Percentiles rank a stretch among this genome's conserved stretches.
These are phyloP conservation scores for Smithornis capensis DNA, from an alignment of 2,113 vertebrate genomes.

Conservation along the genomic window DNA sequence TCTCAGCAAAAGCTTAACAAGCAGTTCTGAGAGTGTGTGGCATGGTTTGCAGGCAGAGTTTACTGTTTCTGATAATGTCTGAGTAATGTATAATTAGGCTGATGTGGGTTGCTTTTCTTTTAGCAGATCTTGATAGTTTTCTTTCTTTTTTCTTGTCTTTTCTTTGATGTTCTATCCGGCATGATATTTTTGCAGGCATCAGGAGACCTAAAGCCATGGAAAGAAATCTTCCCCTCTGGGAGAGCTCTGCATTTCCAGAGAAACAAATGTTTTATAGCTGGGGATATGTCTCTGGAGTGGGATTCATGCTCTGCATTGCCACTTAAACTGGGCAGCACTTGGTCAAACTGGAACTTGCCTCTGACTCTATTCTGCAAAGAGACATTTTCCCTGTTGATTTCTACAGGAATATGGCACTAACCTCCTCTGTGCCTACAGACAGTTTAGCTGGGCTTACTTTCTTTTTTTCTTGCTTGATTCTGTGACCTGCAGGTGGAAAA, in stretches of 20 bases:
- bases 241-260: not conserved
- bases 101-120: not conserved
- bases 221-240: not conserved
- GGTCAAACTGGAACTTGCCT: not conserved
- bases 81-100: not conserved
- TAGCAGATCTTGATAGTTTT: not conserved
- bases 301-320: not conserved
- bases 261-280: not conserved
- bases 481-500: conserved; percentile 83
- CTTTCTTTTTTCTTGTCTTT: not conserved
- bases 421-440: not conserved
- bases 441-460: not conserved
- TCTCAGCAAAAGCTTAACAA: not conserved
- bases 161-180: not conserved
- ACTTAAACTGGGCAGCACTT: not conserved
- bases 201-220: not conserved
- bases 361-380: not conserved
- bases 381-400: not conserved
- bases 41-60: not conserved
- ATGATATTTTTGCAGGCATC: not conserved
- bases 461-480: not conserved
- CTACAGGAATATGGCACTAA: not conserved
- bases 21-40: not conserved
- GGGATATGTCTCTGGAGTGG: not conserved
- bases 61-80: not conserved